Percentiles rank a stretch among this genome's conserved stretches.
phyloP scores from a whole-genome alignment of 2,888 invertebrate genomes.

The Chymomyza amoena region DNA sequence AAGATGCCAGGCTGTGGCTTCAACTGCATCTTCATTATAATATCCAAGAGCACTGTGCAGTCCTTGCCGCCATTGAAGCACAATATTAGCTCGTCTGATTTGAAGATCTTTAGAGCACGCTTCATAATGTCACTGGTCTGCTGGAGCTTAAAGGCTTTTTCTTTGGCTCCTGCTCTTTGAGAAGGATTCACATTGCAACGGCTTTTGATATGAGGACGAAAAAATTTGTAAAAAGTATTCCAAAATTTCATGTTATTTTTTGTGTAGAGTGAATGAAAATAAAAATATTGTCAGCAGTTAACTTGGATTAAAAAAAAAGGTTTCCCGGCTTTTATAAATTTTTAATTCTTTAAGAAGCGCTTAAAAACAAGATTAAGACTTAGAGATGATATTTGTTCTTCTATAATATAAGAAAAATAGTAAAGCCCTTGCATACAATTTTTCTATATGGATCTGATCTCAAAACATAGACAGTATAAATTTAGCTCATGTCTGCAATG shows the following conservation, averaged over 20 bases:
- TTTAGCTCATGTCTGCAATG: too few relatives aligned
- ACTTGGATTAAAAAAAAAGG: too few relatives aligned
- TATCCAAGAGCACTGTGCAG: constrained; percentile 88
- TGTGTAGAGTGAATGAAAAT: background rate
- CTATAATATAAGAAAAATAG: too few relatives aligned
- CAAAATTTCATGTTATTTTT: background rate
- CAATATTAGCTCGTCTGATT: constrained; percentile 85
- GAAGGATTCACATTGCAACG: background rate
- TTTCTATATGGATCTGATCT: too few relatives aligned
- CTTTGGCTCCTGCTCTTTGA: background rate
- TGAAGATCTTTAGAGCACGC: constrained; percentile 16
- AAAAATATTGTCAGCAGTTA: background rate
- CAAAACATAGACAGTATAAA: too few relatives aligned
- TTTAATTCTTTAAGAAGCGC: too few relatives aligned
- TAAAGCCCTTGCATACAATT: too few relatives aligned
- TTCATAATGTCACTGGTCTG: constrained; percentile 19
- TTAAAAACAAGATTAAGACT: too few relatives aligned
- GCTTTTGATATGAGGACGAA: background rate
- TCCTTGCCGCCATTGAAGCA: constrained; percentile 99
- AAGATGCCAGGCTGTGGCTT: constrained; percentile 20
- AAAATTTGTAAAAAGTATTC: background rate
- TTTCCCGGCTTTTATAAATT: too few relatives aligned
- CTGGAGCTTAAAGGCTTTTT: constrained; percentile 11
- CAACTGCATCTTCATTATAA: constrained; percentile 24
- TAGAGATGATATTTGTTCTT: too few relatives aligned